These are phyloP conservation scores for Pangasius sanitwongsei DNA, from an alignment of 2,797 vertebrate species.

Conservation along the genomic window DNA sequence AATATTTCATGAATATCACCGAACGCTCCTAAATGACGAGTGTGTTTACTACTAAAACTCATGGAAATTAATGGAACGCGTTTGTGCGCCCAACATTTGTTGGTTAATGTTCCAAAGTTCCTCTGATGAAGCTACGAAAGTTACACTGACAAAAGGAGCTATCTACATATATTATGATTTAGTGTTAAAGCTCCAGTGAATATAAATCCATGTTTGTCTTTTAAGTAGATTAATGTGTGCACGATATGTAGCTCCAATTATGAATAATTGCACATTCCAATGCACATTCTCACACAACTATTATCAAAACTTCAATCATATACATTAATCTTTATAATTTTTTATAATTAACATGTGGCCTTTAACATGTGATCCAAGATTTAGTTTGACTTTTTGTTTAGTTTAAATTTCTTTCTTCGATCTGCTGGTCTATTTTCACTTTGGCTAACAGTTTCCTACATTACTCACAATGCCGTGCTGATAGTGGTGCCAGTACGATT, in stretches of 20 bases:
- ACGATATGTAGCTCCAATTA: background rate
- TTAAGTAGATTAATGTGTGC: background rate
- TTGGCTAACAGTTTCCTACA: background rate
- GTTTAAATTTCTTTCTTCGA: background rate
- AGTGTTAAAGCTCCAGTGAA: conserved; percentile 15
- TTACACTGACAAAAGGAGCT: conserved; percentile 12
- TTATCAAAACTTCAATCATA: too few species aligned
- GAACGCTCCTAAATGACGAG: conserved; percentile 47
- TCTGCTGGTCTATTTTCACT: background rate
- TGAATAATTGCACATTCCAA: background rate
- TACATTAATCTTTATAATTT: background rate
- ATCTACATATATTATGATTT: conserved; percentile 27
- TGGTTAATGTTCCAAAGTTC: conserved; percentile 42
- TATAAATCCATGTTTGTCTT: background rate
- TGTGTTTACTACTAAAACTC: conserved; percentile 39
- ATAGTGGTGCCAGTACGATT: background rate
- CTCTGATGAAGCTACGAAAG: conserved; percentile 33
- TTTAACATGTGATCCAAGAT: background rate
- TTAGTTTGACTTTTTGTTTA: background rate
- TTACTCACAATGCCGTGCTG: background rate
- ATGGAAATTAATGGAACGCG: conserved; percentile 39
- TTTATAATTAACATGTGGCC: background rate
- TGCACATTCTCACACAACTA: background rate
- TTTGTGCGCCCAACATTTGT: conserved; percentile 46
- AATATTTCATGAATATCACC: conserved; percentile 56